Conservation (phyloP, 2,888 invertebrate species). For the Leptopterna dolabrata region DNA sequence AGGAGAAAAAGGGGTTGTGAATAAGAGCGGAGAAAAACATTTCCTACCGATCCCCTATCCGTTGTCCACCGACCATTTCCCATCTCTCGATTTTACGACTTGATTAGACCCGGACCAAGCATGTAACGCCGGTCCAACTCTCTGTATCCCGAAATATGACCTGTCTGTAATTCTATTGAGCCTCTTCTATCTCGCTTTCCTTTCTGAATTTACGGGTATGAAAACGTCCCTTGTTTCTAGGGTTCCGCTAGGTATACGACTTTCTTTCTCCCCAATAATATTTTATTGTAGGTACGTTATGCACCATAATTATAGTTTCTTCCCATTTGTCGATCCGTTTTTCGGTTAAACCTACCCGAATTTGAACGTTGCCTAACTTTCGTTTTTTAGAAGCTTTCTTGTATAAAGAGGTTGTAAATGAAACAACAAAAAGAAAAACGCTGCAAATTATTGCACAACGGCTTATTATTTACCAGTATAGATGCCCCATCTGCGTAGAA, state of each 20-base stretch:
- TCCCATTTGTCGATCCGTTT: too few relatives aligned
- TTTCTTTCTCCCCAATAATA: background rate
- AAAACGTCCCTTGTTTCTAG: background rate
- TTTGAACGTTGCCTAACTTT: too few relatives aligned
- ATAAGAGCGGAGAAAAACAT: background rate
- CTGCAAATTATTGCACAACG: too few relatives aligned
- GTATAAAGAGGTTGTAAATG: too few relatives aligned
- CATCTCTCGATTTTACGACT: conserved; percentile 7
- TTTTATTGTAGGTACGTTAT: background rate
- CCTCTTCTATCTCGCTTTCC: background rate
- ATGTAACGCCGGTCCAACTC: background rate
- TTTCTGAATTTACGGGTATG: background rate
- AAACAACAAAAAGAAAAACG: too few relatives aligned
- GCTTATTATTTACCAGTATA: too few relatives aligned
- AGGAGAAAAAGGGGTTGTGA: background rate
- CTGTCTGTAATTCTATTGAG: background rate
- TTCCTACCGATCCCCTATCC: background rate
- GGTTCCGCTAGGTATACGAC: background rate
- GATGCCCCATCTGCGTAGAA: too few relatives aligned
- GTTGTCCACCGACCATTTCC: background rate
- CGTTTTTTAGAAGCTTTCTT: too few relatives aligned
- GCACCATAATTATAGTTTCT: too few relatives aligned
- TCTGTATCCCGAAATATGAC: background rate
- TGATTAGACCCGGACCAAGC: conserved; percentile 3
- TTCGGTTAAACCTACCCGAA: too few relatives aligned